A percentile compares a stretch with the other conserved stretches of the same genome.
Conservation (phyloP, 2,888 invertebrate genomes). For the Aphidius colemani region DNA sequence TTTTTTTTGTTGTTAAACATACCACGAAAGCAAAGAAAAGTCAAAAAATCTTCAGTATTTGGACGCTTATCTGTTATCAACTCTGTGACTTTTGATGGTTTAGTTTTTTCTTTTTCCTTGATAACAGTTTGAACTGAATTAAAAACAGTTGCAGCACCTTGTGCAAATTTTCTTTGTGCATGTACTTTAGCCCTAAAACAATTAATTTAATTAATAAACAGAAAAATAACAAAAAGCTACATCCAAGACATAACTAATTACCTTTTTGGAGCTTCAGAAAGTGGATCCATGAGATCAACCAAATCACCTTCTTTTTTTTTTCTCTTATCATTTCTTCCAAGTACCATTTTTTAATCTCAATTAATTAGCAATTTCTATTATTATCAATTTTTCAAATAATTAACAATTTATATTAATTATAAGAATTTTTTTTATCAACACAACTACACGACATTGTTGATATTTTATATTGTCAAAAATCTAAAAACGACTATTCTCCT, state of each 20-base stretch:
- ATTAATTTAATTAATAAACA: conserved; percentile 17
- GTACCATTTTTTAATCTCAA: conserved; percentile 49
- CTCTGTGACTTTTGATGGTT: conserved; percentile 64
- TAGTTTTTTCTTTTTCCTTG: conserved; percentile 66
- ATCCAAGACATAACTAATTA: conserved; percentile 32
- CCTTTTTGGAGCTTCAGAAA: conserved; percentile 56
- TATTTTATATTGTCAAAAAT: too few species aligned
- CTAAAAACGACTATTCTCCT: too few species aligned
- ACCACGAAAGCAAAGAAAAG: conserved; percentile 83
- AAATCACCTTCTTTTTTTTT: conserved; percentile 58
- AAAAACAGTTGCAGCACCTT: conserved; percentile 69
- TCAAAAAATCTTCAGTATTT: conserved; percentile 84
- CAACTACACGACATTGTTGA: too few species aligned
- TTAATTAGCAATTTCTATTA: too few species aligned
- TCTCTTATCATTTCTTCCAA: conserved; percentile 57
- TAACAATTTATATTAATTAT: too few species aligned
- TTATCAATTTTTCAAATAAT: background rate
- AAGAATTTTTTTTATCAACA: too few species aligned
- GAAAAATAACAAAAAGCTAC: background rate
- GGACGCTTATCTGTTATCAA: conserved; percentile 72
- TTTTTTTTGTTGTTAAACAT: conserved; percentile 25
- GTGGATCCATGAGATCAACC: conserved; percentile 57
- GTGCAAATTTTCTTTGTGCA: conserved; percentile 87
- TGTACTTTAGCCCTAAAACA: conserved; percentile 75
- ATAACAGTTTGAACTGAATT: conserved; percentile 66